Base-by-base conservation (phyloP, 2,797 vertebrate species). In the Neosilurus hyrtlii region DNA sequence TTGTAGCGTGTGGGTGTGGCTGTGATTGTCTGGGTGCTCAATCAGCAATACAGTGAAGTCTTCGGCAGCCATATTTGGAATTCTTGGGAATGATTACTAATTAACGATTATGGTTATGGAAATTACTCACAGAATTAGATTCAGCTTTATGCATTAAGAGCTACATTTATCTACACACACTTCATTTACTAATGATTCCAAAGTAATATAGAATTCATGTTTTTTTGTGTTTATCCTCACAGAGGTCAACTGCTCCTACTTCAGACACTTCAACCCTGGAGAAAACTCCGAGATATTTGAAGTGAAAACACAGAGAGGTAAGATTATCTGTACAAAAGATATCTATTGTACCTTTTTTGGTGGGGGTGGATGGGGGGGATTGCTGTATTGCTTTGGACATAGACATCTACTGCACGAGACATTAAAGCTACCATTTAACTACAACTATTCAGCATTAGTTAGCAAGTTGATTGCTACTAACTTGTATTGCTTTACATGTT, bases 291-390 rank as follows among this genome's bases (percentile, higher is more conserved):
- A 98, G 88, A 96, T 98, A 89, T 97, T 99, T 88, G 94, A 99
- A 90, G 95, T 98, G 76, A 98, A 96, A 89, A 99, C 97, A 37
- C 97, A 99, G 89, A 99, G 97, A 96, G 97, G 98, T 98, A 93
- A 92, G 56, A n/a, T 43, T 37, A 59, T 59, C 54, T 59, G 30
- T 20, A 5, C 12, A 16, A 74, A 24, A 30, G 84, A 54, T 73
- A 10, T 7, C 35, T 49, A 16, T 72, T 72, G 12, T 16, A 26
- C 71, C 30, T 43, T 43, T 43, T 43, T 43, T 43, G 43, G 43
- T 1, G 43, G 43, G 43, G 43, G 30, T 30, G 30, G 30, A 30
- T 30, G 43, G 43, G 43, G 43, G 43, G 43, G 10, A 68, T 68
- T 67, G 8, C 0, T 9, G 18, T 20, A 35, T 20, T 43, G 18